Evolutionary conservation across 1,140 invertebrate species (phyloP), one percentile per base, ranked within the genome.

Genomic region (Tetramorium parvispinum): DNA sequence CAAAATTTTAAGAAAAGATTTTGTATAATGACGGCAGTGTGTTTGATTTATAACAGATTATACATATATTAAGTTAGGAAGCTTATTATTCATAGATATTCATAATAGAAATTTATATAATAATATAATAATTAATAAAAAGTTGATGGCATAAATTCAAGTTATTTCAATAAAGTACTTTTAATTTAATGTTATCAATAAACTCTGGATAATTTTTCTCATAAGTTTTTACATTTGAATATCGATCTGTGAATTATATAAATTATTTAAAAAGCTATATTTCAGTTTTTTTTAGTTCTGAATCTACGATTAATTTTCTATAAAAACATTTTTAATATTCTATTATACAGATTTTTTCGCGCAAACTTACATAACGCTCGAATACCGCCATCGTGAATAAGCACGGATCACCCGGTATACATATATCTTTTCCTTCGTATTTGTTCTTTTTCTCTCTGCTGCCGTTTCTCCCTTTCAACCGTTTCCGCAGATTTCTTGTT

Each of bases 401-500:
- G 27, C n/a, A 3, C 57, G 24, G 18, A 16, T 71, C 65, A 81
- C 65, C 65, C 24, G 66, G 18, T 59, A 82, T 46, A 18, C 13
- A 49, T 3, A 13, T 53, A 24, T 59, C 32, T 59, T 73, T 83
- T 53, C 11, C n/a, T 78, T n/a, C 13, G n/a, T 51, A 51, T 40
- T 85, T 21, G 27, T 49, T 66, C 59, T 78, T 88, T 88, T 77
- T 85, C 79, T 57, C 2, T 11, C 21, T 40, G 8, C 21, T 11
- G 40, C 59, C 63, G 7, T 86, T 81, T 81, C 63, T 51, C 61
- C 18, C 53, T 81, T 68, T 65, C 66, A 43, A n/a, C 40, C 66
- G 7, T 86, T 85, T 88, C 68, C 70, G 61, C 21, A 63, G 53
- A 86, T 61, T 77, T 82, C 76, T 73, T 55, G 61, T 82, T 88